Conservation (phyloP, 2,113 vertebrate species). For the Gulo gulo region DNA sequence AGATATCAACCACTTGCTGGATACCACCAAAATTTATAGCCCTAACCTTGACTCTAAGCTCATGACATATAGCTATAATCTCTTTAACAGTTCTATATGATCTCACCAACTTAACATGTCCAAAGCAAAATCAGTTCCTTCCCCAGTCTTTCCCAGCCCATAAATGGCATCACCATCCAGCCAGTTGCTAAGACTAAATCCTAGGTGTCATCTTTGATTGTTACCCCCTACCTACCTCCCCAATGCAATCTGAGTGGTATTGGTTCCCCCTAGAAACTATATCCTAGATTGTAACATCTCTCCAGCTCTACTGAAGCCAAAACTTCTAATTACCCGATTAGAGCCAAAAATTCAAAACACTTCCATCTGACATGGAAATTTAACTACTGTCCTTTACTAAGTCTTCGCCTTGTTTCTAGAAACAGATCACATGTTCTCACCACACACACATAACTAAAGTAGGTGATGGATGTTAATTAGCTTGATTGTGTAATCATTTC, state of each 20-base stretch:
- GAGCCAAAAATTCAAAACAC: slow-evolving; percentile 31
- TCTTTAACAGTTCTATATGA: not conserved
- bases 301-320: not conserved
- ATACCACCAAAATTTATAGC: not conserved
- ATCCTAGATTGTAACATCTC: not conserved
- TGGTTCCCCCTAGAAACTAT: not conserved
- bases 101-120: not conserved
- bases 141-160: not conserved
- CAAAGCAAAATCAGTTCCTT: slow-evolving; percentile 46
- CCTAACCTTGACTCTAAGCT: not conserved
- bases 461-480: not conserved
- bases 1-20: slow-evolving; percentile 2
- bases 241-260: not conserved
- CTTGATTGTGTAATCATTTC: not conserved
- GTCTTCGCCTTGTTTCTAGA: slow-evolving; percentile 20
- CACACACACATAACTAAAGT: not conserved
- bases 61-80: not conserved
- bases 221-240: not conserved
- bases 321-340: slow-evolving; percentile 19
- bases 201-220: not conserved
- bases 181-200: not conserved
- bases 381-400: slow-evolving; percentile 9
- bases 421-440: not conserved
- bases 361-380: not conserved
- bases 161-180: not conserved